Evolutionary conservation across 2,113 vertebrate genomes (phyloP).

Genomic region (Pterophyllum scalare): DNA sequence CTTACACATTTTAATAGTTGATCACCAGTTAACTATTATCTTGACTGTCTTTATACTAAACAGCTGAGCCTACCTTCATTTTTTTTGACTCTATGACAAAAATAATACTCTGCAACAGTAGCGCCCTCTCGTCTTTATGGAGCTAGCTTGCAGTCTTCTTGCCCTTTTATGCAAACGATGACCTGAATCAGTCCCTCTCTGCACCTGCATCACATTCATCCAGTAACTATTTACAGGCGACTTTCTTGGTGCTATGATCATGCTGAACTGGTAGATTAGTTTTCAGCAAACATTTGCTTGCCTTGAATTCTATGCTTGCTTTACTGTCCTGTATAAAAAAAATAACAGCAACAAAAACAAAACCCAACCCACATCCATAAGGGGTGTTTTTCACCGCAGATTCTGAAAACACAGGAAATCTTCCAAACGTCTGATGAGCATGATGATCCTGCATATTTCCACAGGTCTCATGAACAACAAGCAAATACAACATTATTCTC

Average conservation of each 20-base stretch:
- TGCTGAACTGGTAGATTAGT: neutral
- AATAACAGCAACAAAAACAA: too few species aligned
- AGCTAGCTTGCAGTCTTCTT: neutral
- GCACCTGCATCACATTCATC: conserved; percentile 18
- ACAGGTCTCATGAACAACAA: conserved; percentile 43
- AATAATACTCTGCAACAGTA: neutral
- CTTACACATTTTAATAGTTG: neutral
- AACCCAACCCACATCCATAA: neutral
- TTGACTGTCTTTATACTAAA: neutral
- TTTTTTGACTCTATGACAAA: neutral
- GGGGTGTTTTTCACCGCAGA: neutral
- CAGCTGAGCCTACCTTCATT: neutral
- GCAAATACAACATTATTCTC: conserved; percentile 45
- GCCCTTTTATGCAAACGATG: conserved; percentile 1
- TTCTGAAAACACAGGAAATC: conserved; percentile 12
- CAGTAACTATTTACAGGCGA: neutral
- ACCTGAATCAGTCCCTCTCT: conserved; percentile 13
- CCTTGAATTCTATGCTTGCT: neutral
- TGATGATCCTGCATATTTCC: conserved; percentile 36
- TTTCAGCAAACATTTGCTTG: conserved; percentile 3
- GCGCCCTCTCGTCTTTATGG: neutral
- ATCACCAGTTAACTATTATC: neutral
- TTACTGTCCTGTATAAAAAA: neutral
- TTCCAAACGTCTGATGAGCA: conserved; percentile 12
- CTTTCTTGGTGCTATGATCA: neutral